Evolutionary conservation across 1,140 invertebrate genomes (phyloP), one percentile per base, ranked within the genome.

Genomic region (Apis dorsata): DNA sequence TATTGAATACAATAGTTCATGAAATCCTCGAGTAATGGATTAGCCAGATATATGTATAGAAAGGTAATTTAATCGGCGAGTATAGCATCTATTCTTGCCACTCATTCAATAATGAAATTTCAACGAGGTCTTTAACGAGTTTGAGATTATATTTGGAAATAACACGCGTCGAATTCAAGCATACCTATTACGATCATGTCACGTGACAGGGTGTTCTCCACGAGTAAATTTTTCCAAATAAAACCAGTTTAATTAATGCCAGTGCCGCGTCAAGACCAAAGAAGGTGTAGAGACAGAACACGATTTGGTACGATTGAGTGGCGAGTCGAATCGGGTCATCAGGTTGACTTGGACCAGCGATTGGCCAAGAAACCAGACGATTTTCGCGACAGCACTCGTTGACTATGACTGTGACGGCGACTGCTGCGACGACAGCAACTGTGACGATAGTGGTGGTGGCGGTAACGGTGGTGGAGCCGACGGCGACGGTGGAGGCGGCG

Each of bases 351-450:
- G 71, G 34, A 34, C 17, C 11, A 57, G 44, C 55, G 60, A 66
- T 11, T 74, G 79, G 34, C 51, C 55, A 71, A 63, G 69, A 73
- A 85, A 51, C n/a, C 62, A 62, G 57, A 66, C 74, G 80, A 75
- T 85, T 83, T 82, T 78, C 73, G 74, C 73, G 79, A 69, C 73
- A n/a, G 49, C 81, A n/a, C 81, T 85, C 72, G 79, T 79, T 70
- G 62, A 53, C 51, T 65, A 68, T 70, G 82, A 83, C 68, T 65
- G 75, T 51, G 28, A 66, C 24, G 69, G 34, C 76, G 68, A 72
- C 28, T 57, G 81, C 69, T 63, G 60, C 76, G 82, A 60, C 55
- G 82, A 80, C 77, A 78, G 62, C 77, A 62, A n/a, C 53, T 51
- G 63, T 60, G 80, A 59, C n/a, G 71, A 68, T 13, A 8, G 28